Evolutionary conservation across 2,797 vertebrate genomes (phyloP), one percentile per base, ranked within the genome.

Genomic region (Otolemur crassicaudatus): DNA sequence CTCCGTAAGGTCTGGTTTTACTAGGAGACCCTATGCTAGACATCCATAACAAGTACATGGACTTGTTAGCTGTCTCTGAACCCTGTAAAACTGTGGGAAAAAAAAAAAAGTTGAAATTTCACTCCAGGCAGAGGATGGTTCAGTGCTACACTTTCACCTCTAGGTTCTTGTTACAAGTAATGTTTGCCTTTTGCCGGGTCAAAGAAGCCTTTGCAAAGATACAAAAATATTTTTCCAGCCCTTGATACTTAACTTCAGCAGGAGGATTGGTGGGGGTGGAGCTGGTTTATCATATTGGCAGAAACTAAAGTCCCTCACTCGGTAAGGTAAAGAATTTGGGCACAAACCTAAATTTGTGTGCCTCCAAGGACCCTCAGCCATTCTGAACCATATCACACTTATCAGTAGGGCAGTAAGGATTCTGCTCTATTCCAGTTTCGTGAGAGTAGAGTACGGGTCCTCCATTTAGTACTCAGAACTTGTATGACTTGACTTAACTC

Each of bases 121-220:
- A 31, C 77, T 88, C 14, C 17, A 73, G 72, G 67, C 16, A 29
- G 31, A 70, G 27, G 25, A 17, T 29, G 8, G 77, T 84, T 92
- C 25, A 3, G 29, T 20, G 34, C n/a, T 84, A 4, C 34, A 9
- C 11, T 95, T 65, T 17, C 0, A 34, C 19, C 22, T 81, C 82
- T 60, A 40, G 22, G 58, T 76, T 23, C 10, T 16, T 75, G 23
- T 43, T n/a, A 63, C 27, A 3, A 92, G 10, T 22, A 60, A 63
- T 61, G 56, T 56, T 91, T 75, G 84, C 56, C n/a, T 87, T 92
- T 92, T 88, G 16, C 9, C 3, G n/a, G n/a, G 25, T 95, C 63
- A 75, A 61, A 65, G 56, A 37, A 82, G 43, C 22, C 31, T 69
- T 81, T 22, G 56, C 16, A 92, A 90, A 72, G 67, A 53, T 34